Percentiles rank a stretch among this genome's conserved stretches.
These are phyloP conservation scores for Rhopilema esculentum DNA, from an alignment of 30 jellyfish, hydroid and myxozoan genomes.

Conservation along the genomic window DNA sequence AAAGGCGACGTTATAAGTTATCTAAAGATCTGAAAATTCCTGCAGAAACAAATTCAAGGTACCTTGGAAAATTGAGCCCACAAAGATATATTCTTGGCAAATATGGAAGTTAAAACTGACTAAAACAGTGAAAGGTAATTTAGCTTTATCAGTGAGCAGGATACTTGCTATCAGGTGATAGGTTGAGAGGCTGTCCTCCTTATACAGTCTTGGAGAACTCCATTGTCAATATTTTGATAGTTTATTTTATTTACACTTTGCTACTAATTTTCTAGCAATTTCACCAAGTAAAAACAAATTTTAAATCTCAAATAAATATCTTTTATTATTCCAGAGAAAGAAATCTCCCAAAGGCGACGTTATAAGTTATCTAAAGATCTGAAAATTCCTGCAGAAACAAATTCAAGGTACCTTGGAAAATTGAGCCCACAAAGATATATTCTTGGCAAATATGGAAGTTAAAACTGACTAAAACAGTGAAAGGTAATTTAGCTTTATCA, in stretches of 20 bases:
- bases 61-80: slow-evolving; percentile 64
- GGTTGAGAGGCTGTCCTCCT: no score
- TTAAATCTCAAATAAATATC: no score
- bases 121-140: slow-evolving; percentile 6
- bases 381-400: slow-evolving; percentile 14
- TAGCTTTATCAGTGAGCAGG: not conserved
- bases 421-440: slow-evolving; percentile 66
- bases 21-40: slow-evolving; percentile 7
- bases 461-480: slow-evolving; percentile 2
- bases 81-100: slow-evolving; percentile 61
- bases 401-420: slow-evolving; percentile 55
- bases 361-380: slow-evolving; percentile 18
- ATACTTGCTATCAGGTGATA: not conserved
- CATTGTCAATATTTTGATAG: no score
- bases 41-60: slow-evolving; percentile 38
- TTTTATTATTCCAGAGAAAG: slow-evolving; percentile 49
- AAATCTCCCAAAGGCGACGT: slow-evolving; percentile 9
- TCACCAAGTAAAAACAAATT: no score
- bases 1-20: slow-evolving; percentile 8
- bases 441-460: slow-evolving; percentile 41
- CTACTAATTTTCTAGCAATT: no score
- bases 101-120: slow-evolving; percentile 18
- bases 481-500: not conserved
- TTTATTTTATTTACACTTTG: no score
- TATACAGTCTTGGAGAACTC: no score